A percentile compares a stretch with the other conserved stretches of the same genome.
Conservation (phyloP, 2,888 invertebrate species). For the Ochropleura leucogaster region DNA sequence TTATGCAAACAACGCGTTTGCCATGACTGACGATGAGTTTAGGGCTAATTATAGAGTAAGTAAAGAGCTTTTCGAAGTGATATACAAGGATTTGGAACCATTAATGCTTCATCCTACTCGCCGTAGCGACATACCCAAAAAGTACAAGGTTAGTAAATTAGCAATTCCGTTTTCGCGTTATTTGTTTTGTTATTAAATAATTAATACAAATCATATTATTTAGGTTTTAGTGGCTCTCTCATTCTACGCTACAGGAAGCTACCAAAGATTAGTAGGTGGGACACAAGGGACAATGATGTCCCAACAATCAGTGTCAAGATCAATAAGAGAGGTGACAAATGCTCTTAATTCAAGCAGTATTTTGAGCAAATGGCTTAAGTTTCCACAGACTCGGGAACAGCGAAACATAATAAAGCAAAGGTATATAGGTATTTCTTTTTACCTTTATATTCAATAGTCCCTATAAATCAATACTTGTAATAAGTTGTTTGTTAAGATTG, state of each 20-base stretch:
- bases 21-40: conserved; percentile 7
- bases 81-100: conserved; percentile 4
- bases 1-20: conserved; percentile 1
- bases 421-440: neutral
- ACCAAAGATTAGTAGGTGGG: conserved; percentile 21
- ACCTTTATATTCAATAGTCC: neutral
- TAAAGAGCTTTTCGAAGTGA: conserved; percentile 1
- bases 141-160: conserved; percentile 11
- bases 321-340: neutral
- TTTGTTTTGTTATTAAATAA: neutral
- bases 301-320: conserved; percentile 7
- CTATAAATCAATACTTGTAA: neutral
- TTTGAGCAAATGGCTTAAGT: neutral
- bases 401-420: conserved; percentile 7
- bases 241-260: conserved; percentile 15
- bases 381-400: neutral
- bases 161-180: neutral
- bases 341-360: neutral
- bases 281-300: conserved; percentile 32
- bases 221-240: conserved; percentile 13
- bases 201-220: neutral
- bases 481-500: neutral
- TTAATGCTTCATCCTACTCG: conserved; percentile 12
- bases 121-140: conserved; percentile 3
- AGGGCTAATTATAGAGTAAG: neutral